Conservation (phyloP, 37 sponge, comb jelly and placozoan species). For the Petrosia ficiformis region DNA sequence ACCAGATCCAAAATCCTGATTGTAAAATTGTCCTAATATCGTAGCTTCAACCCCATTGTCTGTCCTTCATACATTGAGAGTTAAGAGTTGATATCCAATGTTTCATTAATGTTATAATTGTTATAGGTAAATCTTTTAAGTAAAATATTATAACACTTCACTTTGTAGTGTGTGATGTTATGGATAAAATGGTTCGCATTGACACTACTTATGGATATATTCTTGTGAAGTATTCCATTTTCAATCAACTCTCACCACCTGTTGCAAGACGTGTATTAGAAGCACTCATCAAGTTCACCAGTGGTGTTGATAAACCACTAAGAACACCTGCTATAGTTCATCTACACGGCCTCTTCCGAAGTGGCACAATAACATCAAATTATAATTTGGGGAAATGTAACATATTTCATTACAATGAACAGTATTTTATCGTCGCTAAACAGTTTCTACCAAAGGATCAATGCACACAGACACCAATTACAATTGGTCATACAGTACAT, state of each 20-base stretch:
- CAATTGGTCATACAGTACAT: constrained; percentile 32
- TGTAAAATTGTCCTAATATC: no score
- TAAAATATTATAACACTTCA: no score
- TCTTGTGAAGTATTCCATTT: not conserved
- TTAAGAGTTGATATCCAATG: no score
- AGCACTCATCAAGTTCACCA: not conserved
- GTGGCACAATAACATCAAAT: not conserved
- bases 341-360: not conserved
- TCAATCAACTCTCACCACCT: not conserved
- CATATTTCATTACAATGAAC: not conserved
- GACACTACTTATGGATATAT: constrained; percentile 13
- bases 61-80: no score
- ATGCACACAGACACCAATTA: constrained; percentile 11
- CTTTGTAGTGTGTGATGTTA: not conserved
- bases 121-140: no score
- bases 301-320: not conserved
- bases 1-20: no score
- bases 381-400: constrained; percentile 4
- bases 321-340: not conserved
- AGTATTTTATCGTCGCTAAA: constrained; percentile 11
- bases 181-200: not conserved
- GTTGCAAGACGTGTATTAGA: constrained; percentile 13
- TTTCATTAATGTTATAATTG: no score
- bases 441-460: not conserved
- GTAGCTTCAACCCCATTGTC: no score